Evolutionary conservation across 2,113 vertebrate genomes (phyloP).

Genomic region (Propithecus coquereli): DNA sequence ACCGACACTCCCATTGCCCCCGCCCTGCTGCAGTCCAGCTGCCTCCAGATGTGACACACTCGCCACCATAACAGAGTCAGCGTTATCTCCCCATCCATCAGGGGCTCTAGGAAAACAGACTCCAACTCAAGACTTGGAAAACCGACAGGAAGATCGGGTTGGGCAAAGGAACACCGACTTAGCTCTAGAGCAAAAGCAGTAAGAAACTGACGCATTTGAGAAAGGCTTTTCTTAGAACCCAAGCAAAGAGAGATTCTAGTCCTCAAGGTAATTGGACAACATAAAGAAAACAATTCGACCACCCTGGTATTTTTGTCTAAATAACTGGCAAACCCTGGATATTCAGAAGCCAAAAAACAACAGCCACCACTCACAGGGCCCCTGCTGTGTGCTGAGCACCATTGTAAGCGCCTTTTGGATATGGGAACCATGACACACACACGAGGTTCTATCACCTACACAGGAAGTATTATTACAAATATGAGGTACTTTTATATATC

Average conservation of each 20-base stretch:
- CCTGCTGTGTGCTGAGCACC: neutral
- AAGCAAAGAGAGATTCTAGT: neutral
- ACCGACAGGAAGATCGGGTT: neutral
- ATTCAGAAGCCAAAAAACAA: neutral
- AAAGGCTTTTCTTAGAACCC: neutral
- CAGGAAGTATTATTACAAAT: neutral
- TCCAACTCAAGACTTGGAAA: neutral
- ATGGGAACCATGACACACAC: neutral
- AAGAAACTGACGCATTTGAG: neutral
- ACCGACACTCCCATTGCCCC: too few relatives aligned
- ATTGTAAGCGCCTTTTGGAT: neutral
- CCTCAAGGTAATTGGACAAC: neutral
- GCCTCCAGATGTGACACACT: neutral
- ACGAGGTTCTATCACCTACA: neutral
- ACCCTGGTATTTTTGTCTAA: neutral
- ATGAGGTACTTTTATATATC: neutral
- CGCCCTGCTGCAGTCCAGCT: neutral
- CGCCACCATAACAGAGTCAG: neutral
- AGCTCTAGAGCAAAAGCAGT: neutral
- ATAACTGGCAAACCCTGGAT: neutral
- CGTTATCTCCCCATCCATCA: neutral
- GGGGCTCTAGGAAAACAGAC: neutral
- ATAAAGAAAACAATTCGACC: neutral
- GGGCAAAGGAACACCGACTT: neutral
- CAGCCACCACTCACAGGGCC: neutral